phyloP scores from a whole-genome alignment of 2,888 invertebrate genomes.

The Ectemnius cavifrons region DNA sequence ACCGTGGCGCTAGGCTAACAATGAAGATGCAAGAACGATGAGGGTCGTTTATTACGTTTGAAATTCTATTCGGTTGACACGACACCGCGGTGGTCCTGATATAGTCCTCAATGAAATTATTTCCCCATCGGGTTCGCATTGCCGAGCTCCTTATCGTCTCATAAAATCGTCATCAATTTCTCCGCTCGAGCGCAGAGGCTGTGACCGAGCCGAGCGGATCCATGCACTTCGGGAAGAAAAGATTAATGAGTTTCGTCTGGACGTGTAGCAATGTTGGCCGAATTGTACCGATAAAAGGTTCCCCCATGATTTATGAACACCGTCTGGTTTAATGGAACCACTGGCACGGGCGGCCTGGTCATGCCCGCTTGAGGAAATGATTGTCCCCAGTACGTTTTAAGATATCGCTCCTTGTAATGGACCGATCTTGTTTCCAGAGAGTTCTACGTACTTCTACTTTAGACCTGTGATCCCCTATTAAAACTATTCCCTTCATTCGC shows the following conservation, averaged over 20 bases:
- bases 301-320: slow-evolving; percentile 46
- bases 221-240: slow-evolving; percentile 31
- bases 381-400: slow-evolving; percentile 42
- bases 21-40: no score
- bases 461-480: no score
- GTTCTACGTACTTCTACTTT: no score
- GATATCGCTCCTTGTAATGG: slow-evolving; percentile 27
- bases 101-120: not conserved
- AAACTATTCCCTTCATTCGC: no score
- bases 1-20: no score
- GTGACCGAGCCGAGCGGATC: slow-evolving; percentile 38
- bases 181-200: slow-evolving; percentile 17
- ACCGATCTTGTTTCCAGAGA: not conserved
- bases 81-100: no score
- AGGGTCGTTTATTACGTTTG: no score
- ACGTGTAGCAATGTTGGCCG: slow-evolving; percentile 43
- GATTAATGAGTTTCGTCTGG: slow-evolving; percentile 46
- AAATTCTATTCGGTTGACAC: no score
- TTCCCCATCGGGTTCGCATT: not conserved
- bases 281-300: slow-evolving; percentile 55
- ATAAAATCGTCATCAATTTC: slow-evolving; percentile 47
- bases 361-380: slow-evolving; percentile 20
- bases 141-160: not conserved
- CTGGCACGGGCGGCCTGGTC: slow-evolving; percentile 4
- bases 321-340: slow-evolving; percentile 43